Evolutionary conservation across 1,140 invertebrate species (phyloP).

Genomic region (Agrypnia vestita): DNA sequence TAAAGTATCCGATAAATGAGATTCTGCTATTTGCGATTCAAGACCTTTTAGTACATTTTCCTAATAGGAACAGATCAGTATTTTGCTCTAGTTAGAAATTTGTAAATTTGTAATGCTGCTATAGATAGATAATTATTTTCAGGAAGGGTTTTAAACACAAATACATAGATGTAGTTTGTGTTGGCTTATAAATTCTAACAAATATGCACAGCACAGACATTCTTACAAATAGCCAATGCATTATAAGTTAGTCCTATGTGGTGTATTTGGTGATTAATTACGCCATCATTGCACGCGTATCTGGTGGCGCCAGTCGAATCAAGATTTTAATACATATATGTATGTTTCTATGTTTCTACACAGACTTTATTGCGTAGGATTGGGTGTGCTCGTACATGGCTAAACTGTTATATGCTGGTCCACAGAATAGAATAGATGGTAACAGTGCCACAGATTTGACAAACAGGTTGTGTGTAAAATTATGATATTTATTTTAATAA

Average conservation of each 20-base stretch:
- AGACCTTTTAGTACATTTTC: no score
- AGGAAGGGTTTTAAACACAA: neutral
- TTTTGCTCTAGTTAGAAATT: no score
- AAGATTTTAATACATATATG: neutral
- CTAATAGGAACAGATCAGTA: no score
- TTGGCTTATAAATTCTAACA: neutral
- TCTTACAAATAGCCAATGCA: neutral
- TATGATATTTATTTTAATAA: neutral
- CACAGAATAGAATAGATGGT: neutral
- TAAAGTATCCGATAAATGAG: no score
- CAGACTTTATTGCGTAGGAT: no score
- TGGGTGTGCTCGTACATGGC: neutral
- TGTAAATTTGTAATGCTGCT: no score
- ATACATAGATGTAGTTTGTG: neutral
- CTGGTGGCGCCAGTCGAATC: neutral
- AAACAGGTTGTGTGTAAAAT: neutral
- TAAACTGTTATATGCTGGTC: neutral
- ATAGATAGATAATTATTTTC: no score
- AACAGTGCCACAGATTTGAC: neutral
- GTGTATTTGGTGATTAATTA: neutral
- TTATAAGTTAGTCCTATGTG: neutral
- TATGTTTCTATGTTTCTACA: no score
- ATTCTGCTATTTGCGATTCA: no score
- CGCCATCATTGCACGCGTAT: neutral
- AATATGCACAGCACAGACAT: neutral